A percentile compares a stretch with the other conserved stretches of the same genome.
phyloP scores from a whole-genome alignment of 2,797 vertebrate species.

The Rhinichthys osculus region DNA sequence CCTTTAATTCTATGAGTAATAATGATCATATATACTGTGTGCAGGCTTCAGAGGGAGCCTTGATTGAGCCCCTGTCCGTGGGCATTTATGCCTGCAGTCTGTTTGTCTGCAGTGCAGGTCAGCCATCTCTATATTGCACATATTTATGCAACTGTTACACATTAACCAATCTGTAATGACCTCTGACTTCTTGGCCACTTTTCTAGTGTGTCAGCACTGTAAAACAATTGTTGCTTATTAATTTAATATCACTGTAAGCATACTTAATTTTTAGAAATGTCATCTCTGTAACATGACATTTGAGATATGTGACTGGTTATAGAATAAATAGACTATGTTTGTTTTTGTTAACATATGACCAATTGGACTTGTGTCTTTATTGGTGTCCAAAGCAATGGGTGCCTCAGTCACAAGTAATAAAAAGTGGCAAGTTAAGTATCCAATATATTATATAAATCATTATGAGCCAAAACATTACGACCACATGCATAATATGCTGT shows the following conservation, averaged over 20 bases:
- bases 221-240: not conserved
- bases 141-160: slow-evolving; percentile 11
- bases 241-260: not conserved
- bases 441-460: no score
- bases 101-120: slow-evolving; percentile 93
- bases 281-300: not conserved
- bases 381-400: slow-evolving; percentile 94
- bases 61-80: slow-evolving; percentile 94
- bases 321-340: not conserved
- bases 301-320: not conserved
- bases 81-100: slow-evolving; percentile 94
- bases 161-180: slow-evolving; percentile 39
- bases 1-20: not conserved
- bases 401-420: slow-evolving; percentile 86
- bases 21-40: not conserved
- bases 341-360: slow-evolving; percentile 78
- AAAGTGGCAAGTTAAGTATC: slow-evolving; percentile 82
- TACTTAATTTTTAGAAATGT: not conserved
- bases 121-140: not conserved
- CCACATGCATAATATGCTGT: no score
- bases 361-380: slow-evolving; percentile 89
- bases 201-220: not conserved
- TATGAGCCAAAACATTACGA: no score
- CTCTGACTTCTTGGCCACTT: not conserved
- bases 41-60: slow-evolving; percentile 94